These are phyloP conservation scores for Brachionus sp. DNA, from an alignment of 1,140 invertebrate genomes.

Conservation along the genomic window DNA sequence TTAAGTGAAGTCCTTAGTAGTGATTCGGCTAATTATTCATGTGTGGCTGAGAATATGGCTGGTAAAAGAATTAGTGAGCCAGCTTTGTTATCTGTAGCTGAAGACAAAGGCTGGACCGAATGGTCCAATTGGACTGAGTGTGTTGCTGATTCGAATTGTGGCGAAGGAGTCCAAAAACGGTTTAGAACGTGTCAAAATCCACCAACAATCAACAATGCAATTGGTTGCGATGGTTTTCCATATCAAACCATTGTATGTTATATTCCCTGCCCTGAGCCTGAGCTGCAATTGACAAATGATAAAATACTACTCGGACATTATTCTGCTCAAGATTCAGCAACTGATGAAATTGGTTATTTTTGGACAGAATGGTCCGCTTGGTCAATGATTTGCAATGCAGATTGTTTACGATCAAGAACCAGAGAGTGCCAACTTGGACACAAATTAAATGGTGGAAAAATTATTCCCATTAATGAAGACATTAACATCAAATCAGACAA, in stretches of 20 bases:
- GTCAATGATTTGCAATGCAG: constrained; percentile 36
- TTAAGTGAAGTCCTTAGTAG: background rate
- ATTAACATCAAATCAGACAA: background rate
- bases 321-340: background rate
- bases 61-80: background rate
- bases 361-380: constrained; percentile 37
- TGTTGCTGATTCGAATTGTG: background rate
- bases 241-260: constrained; percentile 19
- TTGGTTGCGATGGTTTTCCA: constrained; percentile 25
- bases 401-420: constrained; percentile 32
- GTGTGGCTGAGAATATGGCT: constrained; percentile 35
- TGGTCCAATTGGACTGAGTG: constrained; percentile 3
- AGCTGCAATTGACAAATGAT: background rate
- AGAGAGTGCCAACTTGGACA: constrained; percentile 20
- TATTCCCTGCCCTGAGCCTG: background rate
- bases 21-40: constrained; percentile 42
- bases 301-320: background rate
- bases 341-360: constrained; percentile 9
- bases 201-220: background rate
- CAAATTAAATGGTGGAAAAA: background rate
- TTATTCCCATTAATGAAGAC: background rate
- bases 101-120: constrained; percentile 38
- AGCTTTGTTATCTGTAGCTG: constrained; percentile 1
- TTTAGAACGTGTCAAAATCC: constrained; percentile 22
- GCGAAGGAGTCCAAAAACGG: constrained; percentile 25